phyloP scores from a whole-genome alignment of 2,888 invertebrate genomes.

The Dromius quadrimaculatus region DNA sequence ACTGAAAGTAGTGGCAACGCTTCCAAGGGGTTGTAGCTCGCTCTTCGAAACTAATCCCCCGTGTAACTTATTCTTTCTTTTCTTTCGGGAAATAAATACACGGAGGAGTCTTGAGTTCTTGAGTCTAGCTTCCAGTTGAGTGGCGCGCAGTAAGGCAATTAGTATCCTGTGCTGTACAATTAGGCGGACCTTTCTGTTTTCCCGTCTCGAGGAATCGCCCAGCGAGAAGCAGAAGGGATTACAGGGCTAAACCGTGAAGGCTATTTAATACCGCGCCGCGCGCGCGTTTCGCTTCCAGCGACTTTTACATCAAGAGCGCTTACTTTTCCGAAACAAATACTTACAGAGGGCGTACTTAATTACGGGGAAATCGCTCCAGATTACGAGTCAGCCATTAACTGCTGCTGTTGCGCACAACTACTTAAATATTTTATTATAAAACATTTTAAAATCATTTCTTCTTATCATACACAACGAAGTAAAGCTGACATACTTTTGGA shows the following conservation, averaged over 20 bases:
- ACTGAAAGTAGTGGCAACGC: too few relatives aligned
- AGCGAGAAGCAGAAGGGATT: slow-evolving; percentile 34
- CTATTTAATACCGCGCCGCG: slow-evolving; percentile 52
- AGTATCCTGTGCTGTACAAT: slow-evolving; percentile 67
- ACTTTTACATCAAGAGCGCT: slow-evolving; percentile 43
- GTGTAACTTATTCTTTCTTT: slow-evolving; percentile 64
- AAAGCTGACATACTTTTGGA: too few relatives aligned
- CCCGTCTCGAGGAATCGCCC: slow-evolving; percentile 53
- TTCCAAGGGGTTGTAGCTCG: too few relatives aligned
- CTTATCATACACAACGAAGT: too few relatives aligned
- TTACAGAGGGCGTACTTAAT: slow-evolving; percentile 48
- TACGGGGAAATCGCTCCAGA: slow-evolving; percentile 51
- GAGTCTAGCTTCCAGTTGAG: slow-evolving; percentile 51
- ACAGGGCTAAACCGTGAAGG: slow-evolving; percentile 59
- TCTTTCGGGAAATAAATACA: slow-evolving; percentile 64
- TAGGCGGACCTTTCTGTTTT: slow-evolving; percentile 63
- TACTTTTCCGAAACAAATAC: slow-evolving; percentile 40
- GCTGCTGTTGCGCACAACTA: slow-evolving; percentile 36
- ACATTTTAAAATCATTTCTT: too few relatives aligned
- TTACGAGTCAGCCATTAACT: slow-evolving; percentile 50
- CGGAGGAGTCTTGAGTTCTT: slow-evolving; percentile 50
- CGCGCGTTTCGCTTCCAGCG: not conserved
- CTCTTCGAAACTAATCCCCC: slow-evolving; percentile 65
- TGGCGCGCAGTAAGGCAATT: slow-evolving; percentile 64
- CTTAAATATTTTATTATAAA: too few relatives aligned